Evolutionary conservation across 2,797 vertebrate species (phyloP), one percentile per base, ranked within the genome.

Genomic region (Okamejei kenojei): DNA sequence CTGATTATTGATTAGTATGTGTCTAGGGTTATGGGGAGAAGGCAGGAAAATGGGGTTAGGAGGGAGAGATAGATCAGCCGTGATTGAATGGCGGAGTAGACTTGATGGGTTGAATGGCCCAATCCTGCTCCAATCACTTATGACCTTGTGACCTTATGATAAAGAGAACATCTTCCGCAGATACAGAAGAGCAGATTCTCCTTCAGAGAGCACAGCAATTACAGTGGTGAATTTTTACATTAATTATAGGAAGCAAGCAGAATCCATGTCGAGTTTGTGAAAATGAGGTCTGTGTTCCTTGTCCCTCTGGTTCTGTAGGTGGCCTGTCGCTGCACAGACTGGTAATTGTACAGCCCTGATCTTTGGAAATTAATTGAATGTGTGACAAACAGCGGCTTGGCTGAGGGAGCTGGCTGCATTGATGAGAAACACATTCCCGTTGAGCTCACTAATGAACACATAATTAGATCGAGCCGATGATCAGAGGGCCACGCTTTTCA

Each of bases 301-400:
- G 32, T 88, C 38, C 1, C 84, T 88, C 15, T 35, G 38, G 65
- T 88, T 68, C n/a, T 88, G 63, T 88, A 17, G 63, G 84, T 68
- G 84, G 84, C 1, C 17, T 68, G 84, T 68, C n/a, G 68, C 7
- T 32, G 32, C 63, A 88, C 63, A 35, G n/a, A 65, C 68, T 88
- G 63, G n/a, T 68, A 88, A 88, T 68, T 88, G 84, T 68, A 88
- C 84, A 88, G 84, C 61, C 84, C 84, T 88, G 84, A 68, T 88
- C 84, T 63, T 88, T 88, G 35, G 63, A 88, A 88, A 88, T 88
- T 88, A 88, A 88, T 88, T 88, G 84, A 88, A 88, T 88, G 84
- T 68, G 61, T 88, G 84, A 68, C 84, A 88, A 88, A 65, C 82
- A 63, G 61, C 1, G 13, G 7, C 82, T 68, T 35, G 35, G 61